Evolutionary conservation across 2,888 invertebrate species (phyloP).

Genomic region (Leptopilina myrica): DNA sequence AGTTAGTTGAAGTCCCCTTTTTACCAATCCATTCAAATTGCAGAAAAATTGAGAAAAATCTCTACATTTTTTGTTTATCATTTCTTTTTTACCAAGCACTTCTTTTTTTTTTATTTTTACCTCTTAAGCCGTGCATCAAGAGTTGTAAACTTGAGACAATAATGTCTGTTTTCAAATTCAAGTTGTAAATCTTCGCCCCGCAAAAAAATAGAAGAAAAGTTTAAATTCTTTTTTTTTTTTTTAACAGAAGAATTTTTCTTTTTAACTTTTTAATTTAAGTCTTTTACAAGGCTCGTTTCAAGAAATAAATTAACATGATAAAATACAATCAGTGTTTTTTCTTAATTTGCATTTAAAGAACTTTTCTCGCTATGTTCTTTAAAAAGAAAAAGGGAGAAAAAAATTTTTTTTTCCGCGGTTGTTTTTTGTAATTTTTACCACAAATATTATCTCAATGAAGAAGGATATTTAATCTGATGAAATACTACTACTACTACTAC

Average conservation of each 20-base stretch:
- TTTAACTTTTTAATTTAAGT: conserved; percentile 31
- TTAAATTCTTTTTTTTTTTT: conserved; percentile 5
- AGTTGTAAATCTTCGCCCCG: conserved; percentile 3
- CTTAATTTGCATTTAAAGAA: not conserved
- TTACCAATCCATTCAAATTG: conserved; percentile 9
- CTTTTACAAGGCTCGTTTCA: not conserved
- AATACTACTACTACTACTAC: not conserved
- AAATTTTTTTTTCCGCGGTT: not conserved
- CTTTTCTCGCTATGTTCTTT: not conserved
- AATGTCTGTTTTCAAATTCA: conserved; percentile 32
- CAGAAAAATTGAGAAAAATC: conserved; percentile 29
- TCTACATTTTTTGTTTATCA: not conserved
- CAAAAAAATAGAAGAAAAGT: not conserved
- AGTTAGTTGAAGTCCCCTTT: not conserved
- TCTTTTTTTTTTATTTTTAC: not conserved
- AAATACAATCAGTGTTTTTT: not conserved
- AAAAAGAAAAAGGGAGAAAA: not conserved
- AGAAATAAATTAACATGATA: conserved; percentile 15
- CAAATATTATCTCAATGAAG: conserved; percentile 4
- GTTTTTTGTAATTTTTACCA: not conserved
- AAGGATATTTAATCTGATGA: not conserved
- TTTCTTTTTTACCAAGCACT: not conserved
- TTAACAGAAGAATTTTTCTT: conserved; percentile 22
- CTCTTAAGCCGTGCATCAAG: conserved; percentile 13
- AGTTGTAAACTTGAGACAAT: conserved; percentile 36